A percentile compares a stretch with the other conserved stretches of the same genome.
These are phyloP conservation scores for Albula goreensis DNA, from an alignment of 2,113 vertebrate species.

Conservation along the genomic window DNA sequence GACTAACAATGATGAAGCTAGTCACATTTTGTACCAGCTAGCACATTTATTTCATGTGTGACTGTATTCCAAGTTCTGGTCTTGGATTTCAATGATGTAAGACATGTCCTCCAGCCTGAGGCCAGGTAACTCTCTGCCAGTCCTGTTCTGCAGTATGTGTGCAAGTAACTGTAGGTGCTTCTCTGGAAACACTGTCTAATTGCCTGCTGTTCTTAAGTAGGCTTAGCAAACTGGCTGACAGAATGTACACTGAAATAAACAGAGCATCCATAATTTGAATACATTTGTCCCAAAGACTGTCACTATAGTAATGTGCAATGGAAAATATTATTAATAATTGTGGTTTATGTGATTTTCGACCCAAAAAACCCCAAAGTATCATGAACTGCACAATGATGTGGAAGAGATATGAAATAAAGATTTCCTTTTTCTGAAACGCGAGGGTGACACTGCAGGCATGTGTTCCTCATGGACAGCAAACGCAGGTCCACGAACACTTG, in stretches of 20 bases:
- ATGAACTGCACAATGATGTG: slow-evolving; percentile 45
- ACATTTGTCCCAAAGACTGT: neutral
- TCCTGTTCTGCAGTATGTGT: no score
- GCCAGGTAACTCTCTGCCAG: no score
- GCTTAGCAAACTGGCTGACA: no score
- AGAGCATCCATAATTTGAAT: neutral
- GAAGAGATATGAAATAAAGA: slow-evolving; percentile 81
- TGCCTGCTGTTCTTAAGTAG: no score
- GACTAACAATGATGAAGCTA: neutral
- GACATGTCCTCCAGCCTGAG: neutral
- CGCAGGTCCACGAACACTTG: slow-evolving; percentile 65
- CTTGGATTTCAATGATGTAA: neutral
- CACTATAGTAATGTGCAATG: neutral
- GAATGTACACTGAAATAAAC: no score
- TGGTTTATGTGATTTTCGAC: slow-evolving; percentile 31
- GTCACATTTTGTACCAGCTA: neutral
- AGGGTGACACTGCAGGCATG: slow-evolving; percentile 73
- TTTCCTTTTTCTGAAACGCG: slow-evolving; percentile 71
- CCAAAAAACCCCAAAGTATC: slow-evolving; percentile 27
- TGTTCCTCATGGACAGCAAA: slow-evolving; percentile 76
- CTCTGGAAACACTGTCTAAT: no score
- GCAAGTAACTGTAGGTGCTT: no score
- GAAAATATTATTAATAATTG: neutral
- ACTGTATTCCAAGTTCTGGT: neutral
- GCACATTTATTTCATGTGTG: neutral